Conservation (phyloP, 2,113 vertebrate species). For the Dipodomys stephensi region DNA sequence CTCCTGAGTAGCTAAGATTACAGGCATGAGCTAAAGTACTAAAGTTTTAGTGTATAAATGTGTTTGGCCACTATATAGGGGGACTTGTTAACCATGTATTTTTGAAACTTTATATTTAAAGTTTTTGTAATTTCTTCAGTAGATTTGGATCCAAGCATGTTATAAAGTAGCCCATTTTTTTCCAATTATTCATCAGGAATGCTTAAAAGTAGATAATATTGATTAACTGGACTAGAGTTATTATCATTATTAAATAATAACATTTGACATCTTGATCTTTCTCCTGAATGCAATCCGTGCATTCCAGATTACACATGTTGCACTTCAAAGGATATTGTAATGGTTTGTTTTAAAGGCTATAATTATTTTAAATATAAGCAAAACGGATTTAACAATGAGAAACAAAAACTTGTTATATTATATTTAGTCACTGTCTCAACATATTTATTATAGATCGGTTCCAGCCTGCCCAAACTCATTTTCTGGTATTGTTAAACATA, state of each 20-base stretch:
- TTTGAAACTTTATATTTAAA: conserved; percentile 42
- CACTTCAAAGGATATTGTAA: background rate
- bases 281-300: background rate
- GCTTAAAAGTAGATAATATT: conserved; percentile 26
- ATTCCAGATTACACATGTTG: conserved; percentile 26
- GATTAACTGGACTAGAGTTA: conserved; percentile 2
- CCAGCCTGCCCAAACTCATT: background rate
- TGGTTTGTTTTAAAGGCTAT: conserved; percentile 30
- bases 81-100: conserved; percentile 52
- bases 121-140: conserved; percentile 42
- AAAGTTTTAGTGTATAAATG: conserved; percentile 44
- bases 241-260: conserved; percentile 56
- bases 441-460: conserved; percentile 9
- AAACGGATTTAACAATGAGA: conserved; percentile 21
- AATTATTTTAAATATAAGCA: conserved; percentile 56
- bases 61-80: background rate
- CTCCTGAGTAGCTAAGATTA: too few relatives aligned
- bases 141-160: conserved; percentile 25
- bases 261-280: conserved; percentile 48
- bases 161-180: conserved; percentile 9
- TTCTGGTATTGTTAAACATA: conserved; percentile 15
- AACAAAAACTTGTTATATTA: conserved; percentile 24
- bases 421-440: background rate
- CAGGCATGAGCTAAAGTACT: background rate
- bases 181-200: conserved; percentile 54